A percentile compares a stretch with the other conserved stretches of the same genome.
Evolutionary conservation across 2,113 vertebrate genomes (phyloP).

Genomic region (Dicrurus megarhynchus): DNA sequence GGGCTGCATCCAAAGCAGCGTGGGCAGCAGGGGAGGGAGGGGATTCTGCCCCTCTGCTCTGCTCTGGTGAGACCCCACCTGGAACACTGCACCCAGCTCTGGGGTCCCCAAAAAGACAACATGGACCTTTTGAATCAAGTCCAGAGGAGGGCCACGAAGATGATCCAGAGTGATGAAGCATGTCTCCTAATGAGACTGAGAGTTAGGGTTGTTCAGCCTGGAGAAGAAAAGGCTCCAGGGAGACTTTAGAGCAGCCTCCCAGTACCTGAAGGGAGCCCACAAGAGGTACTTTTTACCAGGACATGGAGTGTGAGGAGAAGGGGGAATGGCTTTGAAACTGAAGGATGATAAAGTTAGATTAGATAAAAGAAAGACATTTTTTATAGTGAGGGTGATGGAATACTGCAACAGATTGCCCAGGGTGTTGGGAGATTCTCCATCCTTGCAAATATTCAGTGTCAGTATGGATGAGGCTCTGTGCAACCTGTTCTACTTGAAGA

Average conservation of each 20-base stretch:
- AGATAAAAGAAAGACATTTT: neutral
- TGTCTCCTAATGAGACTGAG: neutral
- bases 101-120: no score
- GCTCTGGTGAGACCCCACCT: neutral
- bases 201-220: neutral
- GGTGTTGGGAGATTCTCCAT: neutral
- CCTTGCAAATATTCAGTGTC: neutral
- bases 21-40: neutral
- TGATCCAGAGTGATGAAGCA: neutral
- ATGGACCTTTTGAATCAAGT: neutral
- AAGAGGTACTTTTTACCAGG: neutral
- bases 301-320: neutral
- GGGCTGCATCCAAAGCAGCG: neutral
- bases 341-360: neutral
- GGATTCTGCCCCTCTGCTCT: neutral
- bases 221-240: neutral
- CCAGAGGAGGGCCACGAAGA: rapidly evolving
- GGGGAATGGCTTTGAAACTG: neutral
- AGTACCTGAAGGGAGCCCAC: neutral
- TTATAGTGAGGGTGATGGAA: neutral
- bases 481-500: neutral
- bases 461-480: neutral
- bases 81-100: neutral
- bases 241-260: neutral
- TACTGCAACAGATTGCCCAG: neutral